Conservation (phyloP, 2,888 invertebrate species). For the Ellobium chinense region DNA sequence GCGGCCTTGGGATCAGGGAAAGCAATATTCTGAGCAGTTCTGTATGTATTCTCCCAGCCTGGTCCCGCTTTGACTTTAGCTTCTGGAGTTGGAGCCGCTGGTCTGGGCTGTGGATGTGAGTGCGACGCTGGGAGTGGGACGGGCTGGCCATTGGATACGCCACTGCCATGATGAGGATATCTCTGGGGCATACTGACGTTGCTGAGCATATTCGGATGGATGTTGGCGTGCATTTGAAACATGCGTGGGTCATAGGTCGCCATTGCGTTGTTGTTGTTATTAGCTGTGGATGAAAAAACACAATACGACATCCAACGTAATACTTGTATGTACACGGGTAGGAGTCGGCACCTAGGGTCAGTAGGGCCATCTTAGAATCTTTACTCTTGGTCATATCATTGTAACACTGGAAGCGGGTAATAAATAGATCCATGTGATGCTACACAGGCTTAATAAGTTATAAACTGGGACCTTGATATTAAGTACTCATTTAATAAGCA, state of each 20-base stretch:
- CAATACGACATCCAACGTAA: too few relatives aligned
- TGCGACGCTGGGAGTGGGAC: background rate
- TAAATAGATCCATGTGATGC: too few relatives aligned
- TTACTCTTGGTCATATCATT: too few relatives aligned
- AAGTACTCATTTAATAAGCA: too few relatives aligned
- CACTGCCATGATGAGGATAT: background rate
- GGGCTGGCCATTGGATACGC: background rate
- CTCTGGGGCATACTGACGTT: background rate
- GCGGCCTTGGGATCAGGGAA: constrained; percentile 52
- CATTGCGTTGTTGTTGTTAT: too few relatives aligned
- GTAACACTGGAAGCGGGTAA: too few relatives aligned
- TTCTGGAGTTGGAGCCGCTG: background rate
- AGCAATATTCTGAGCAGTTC: constrained; percentile 51
- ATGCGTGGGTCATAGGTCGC: constrained; percentile 21
- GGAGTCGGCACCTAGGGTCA: too few relatives aligned
- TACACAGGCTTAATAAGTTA: too few relatives aligned
- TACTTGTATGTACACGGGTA: too few relatives aligned
- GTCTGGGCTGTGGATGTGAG: background rate
- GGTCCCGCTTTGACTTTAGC: constrained; percentile 11
- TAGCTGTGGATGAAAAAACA: too few relatives aligned
- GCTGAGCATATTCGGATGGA: constrained; percentile 5
- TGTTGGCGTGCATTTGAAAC: constrained; percentile 23
- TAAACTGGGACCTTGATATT: too few relatives aligned
- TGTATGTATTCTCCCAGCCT: constrained; percentile 53
- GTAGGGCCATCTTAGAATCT: too few relatives aligned